phyloP scores from a whole-genome alignment of 2,888 invertebrate species.

The Hirtodrosophila trivittata region DNA sequence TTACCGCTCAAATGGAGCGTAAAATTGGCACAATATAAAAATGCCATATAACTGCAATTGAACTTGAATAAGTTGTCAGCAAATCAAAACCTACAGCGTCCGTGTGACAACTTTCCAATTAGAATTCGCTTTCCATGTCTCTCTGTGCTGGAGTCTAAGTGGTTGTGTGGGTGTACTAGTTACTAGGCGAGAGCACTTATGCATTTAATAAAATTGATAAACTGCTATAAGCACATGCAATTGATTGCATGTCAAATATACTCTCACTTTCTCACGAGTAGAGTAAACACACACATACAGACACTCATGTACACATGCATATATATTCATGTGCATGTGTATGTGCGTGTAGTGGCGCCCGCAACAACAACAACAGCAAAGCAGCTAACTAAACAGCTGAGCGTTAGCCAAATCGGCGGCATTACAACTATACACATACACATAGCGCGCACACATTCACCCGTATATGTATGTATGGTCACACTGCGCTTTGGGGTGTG shows the following conservation, averaged over 20 bases:
- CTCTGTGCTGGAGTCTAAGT: constrained; percentile 4
- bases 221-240: constrained; percentile 41
- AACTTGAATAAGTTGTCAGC: constrained; percentile 49
- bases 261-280: constrained; percentile 50
- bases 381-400: constrained; percentile 53
- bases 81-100: constrained; percentile 31
- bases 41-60: constrained; percentile 35
- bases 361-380: constrained; percentile 30
- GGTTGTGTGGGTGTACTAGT: constrained; percentile 3
- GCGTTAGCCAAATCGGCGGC: constrained; percentile 43
- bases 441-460: not conserved
- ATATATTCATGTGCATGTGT: constrained; percentile 5
- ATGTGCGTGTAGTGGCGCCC: constrained; percentile 24
- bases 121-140: constrained; percentile 18
- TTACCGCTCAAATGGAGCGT: constrained; percentile 59
- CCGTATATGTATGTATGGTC: constrained; percentile 19
- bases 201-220: constrained; percentile 46
- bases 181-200: constrained; percentile 1
- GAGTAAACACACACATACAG: constrained; percentile 9
- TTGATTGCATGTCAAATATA: constrained; percentile 39
- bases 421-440: constrained; percentile 23
- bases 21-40: constrained; percentile 43
- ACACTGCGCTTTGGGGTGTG: constrained; percentile 37
- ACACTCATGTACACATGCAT: not conserved
- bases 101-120: constrained; percentile 37